These are phyloP conservation scores for Vireo altiloquus DNA, from an alignment of 2,113 vertebrate genomes.

Conservation along the genomic window DNA sequence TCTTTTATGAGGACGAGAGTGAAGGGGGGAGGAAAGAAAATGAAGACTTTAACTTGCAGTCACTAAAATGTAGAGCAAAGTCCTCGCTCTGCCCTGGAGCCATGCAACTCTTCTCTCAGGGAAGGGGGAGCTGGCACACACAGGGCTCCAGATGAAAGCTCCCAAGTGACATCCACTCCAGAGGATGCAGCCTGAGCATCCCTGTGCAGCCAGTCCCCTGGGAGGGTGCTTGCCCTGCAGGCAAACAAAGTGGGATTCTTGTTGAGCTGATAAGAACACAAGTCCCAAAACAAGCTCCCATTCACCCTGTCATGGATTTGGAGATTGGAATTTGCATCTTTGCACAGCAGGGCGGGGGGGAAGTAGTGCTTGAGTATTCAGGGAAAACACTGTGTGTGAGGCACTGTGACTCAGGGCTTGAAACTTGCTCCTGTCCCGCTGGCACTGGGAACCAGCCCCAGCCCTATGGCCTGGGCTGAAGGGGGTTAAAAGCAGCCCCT, in stretches of 20 bases:
- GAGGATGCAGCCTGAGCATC: background rate
- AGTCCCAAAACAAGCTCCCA: background rate
- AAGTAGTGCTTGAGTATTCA: fast-evolving
- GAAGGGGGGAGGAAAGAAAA: background rate
- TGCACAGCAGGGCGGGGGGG: background rate
- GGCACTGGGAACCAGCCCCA: background rate
- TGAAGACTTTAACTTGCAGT: slow-evolving; percentile 14
- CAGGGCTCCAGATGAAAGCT: background rate
- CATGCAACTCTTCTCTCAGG: background rate
- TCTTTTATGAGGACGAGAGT: slow-evolving; percentile 35
- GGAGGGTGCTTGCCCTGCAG: background rate
- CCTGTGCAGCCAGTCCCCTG: background rate
- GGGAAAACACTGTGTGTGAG: background rate
- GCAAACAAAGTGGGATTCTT: slow-evolving; percentile 3
- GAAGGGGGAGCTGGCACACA: background rate
- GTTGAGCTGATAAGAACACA: slow-evolving; percentile 14
- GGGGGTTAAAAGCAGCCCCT: background rate
- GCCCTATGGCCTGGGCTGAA: background rate
- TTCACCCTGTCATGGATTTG: background rate
- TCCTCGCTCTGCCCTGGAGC: slow-evolving; percentile 10
- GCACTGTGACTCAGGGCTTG: background rate
- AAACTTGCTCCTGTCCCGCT: background rate
- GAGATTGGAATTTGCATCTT: background rate
- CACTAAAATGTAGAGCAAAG: slow-evolving; percentile 38
- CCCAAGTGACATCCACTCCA: background rate